Conservation (phyloP, 2,113 vertebrate genomes). For the Uria aalge region DNA sequence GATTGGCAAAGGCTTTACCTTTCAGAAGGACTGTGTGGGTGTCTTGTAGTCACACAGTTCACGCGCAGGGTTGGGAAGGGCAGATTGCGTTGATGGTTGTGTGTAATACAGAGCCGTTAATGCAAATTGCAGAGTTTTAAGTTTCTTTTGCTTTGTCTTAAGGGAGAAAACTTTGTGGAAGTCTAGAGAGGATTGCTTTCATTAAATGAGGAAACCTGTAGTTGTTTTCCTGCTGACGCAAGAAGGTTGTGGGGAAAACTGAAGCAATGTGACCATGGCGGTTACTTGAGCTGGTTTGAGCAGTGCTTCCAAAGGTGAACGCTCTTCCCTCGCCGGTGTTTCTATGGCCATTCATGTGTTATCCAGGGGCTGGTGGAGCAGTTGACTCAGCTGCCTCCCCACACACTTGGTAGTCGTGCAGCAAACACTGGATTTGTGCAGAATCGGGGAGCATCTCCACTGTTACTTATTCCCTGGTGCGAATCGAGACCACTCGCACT, state of each 20-base stretch:
- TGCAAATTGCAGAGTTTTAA: background rate
- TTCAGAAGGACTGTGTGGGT: background rate
- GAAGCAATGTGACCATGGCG: background rate
- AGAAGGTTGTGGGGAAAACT: background rate
- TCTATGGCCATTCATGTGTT: background rate
- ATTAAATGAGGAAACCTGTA: background rate
- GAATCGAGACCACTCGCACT: background rate
- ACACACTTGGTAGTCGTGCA: accelerated
- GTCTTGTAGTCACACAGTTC: background rate
- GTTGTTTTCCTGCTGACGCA: background rate
- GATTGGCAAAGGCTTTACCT: background rate
- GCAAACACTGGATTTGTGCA: background rate
- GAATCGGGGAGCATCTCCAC: background rate
- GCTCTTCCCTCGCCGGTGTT: background rate
- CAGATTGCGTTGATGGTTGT: background rate
- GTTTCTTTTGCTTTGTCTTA: background rate
- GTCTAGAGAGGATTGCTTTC: background rate
- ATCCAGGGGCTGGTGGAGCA: background rate
- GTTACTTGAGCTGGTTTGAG: background rate
- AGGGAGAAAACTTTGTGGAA: background rate
- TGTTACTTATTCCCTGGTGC: background rate
- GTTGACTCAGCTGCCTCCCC: background rate
- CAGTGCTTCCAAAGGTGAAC: background rate
- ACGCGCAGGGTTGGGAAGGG: background rate
- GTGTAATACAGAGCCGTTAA: background rate